Evolutionary conservation across 2,888 invertebrate genomes (phyloP).

Genomic region (Gonocerus acuteangulatus): DNA sequence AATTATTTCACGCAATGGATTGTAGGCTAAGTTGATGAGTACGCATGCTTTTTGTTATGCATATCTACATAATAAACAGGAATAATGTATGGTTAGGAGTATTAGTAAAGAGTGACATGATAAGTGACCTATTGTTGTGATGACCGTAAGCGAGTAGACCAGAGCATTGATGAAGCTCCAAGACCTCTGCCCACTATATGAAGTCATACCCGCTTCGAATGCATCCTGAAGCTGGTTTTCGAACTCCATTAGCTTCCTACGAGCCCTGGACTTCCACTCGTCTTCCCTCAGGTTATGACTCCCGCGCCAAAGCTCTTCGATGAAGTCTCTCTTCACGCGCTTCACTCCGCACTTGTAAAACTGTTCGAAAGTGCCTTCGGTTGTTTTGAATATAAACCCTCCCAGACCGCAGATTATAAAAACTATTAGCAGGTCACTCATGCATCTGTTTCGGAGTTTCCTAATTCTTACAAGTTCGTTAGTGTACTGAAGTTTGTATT

Average conservation of each 20-base stretch:
- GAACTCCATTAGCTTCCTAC: constrained; percentile 70
- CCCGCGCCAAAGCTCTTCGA: constrained; percentile 71
- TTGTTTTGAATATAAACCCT: constrained; percentile 68
- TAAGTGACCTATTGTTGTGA: constrained; percentile 83
- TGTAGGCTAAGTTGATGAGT: background rate
- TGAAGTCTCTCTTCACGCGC: constrained; percentile 75
- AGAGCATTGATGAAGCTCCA: constrained; percentile 86
- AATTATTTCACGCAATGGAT: too few relatives aligned
- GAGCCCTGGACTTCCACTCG: constrained; percentile 81
- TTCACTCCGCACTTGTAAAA: constrained; percentile 83
- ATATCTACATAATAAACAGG: too few relatives aligned
- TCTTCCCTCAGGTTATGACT: constrained; percentile 78
- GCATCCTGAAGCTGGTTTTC: constrained; percentile 78
- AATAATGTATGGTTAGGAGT: too few relatives aligned
- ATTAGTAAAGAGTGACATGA: too few relatives aligned
- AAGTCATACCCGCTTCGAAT: constrained; percentile 73
- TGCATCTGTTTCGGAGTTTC: constrained; percentile 56
- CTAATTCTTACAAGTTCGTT: constrained; percentile 51
- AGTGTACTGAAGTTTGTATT: constrained; percentile 49
- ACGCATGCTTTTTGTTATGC: background rate
- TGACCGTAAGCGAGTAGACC: constrained; percentile 73
- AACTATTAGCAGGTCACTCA: constrained; percentile 59
- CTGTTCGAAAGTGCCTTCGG: constrained; percentile 77
- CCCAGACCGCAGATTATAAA: constrained; percentile 69
- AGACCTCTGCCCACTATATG: constrained; percentile 73